A percentile compares a stretch with the other conserved stretches of the same genome.
phyloP scores from a whole-genome alignment of 2,113 vertebrate species.

The western clawed frog (Xenopus tropicalis) region DNA sequence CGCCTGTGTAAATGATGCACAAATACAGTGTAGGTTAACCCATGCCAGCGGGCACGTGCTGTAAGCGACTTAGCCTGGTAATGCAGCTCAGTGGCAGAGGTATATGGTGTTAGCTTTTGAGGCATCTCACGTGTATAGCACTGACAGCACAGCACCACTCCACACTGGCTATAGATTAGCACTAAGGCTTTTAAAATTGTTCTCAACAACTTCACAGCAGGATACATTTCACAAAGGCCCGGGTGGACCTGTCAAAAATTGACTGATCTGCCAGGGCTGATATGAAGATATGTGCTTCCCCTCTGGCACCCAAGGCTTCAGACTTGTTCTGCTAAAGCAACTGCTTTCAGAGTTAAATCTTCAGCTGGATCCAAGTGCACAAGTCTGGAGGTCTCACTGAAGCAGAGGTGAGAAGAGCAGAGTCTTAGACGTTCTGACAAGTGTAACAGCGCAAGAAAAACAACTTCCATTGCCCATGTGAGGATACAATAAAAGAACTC shows the following conservation, averaged over 20 bases:
- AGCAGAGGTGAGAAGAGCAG: no score
- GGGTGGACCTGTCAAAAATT: not conserved
- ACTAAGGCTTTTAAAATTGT: not conserved
- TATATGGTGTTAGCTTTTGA: not conserved
- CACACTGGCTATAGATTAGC: not conserved
- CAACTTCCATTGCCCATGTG: no score
- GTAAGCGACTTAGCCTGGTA: not conserved
- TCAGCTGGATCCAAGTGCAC: not conserved
- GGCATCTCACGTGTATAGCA: not conserved
- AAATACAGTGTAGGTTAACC: not conserved
- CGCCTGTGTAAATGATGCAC: conserved; percentile 18
- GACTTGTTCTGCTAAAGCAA: not conserved
- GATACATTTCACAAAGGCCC: not conserved
- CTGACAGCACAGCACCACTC: not conserved
- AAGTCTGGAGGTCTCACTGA: no score
- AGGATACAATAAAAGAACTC: no score
- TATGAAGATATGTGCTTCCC: not conserved
- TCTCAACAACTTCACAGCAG: not conserved
- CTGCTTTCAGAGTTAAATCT: not conserved
- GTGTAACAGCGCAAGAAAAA: no score
- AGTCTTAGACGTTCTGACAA: no score
- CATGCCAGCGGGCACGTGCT: not conserved
- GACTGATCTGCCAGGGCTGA: not conserved
- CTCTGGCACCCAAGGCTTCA: not conserved
- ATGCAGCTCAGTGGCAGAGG: not conserved